Base-by-base conservation (phyloP, 2,888 invertebrate species). In the Meloe dianella region DNA sequence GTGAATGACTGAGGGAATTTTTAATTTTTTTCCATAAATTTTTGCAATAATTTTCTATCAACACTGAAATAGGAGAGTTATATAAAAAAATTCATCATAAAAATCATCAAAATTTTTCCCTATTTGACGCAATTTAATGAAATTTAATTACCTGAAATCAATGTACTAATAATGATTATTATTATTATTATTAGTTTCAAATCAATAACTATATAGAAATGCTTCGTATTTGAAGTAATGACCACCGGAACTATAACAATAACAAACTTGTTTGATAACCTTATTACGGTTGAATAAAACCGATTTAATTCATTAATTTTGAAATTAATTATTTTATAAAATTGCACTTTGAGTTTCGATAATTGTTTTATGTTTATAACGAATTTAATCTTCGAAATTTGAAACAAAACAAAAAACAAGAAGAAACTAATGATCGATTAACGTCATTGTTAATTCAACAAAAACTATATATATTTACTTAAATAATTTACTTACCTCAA, bases 401-500 rank as follows among this genome's bases (percentile, higher is more conserved):
- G 17, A 20, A 20, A 47, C 20, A 47, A 22, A 22, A 51, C 8
- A 47, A 47, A 41, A 41, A 41, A 47, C 3, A 2, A 2, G n/a
- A 47, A 22, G 8, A 2, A 20, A 47, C 20, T 20, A 47, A 20
- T 20, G 47, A 22, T 51, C 12, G 24, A 24, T 24, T 51, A 51
- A 51, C 51, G 24, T 51, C 51, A 51, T 22, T 51, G 5, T 22
- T 51, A 51, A 51, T 51, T 12, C 12, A 51, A 24, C 51, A 51
- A 51, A 51, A 20, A 47, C 6, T 38, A 20, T n/a, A 32, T n/a
- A 20, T 47, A 47, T 51, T 51, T 51, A 12, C 10, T 51, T 51
- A 51, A 51, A 51, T 22, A 51, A 51, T 51, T 51, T 24, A 51
- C 51, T 51, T 51, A 51, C 51, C 51, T 51, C 51, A 47, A 47